phyloP scores from a whole-genome alignment of 2,797 vertebrate species.

The Netta rufina region DNA sequence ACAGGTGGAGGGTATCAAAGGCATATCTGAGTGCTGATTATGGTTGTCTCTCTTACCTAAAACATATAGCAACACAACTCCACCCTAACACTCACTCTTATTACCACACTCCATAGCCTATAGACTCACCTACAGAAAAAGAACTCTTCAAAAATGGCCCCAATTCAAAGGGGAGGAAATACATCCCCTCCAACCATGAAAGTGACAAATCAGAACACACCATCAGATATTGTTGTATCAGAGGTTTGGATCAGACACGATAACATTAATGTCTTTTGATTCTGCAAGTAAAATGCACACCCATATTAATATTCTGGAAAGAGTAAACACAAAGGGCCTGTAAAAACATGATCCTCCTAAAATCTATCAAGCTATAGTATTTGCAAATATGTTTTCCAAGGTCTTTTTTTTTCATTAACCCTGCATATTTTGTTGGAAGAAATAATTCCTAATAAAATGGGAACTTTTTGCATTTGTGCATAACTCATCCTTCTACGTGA shows the following conservation, averaged over 20 bases:
- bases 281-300: neutral
- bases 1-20: neutral
- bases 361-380: neutral
- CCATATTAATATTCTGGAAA: neutral
- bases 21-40: neutral
- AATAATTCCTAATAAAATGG: conserved; percentile 12
- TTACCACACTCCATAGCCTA: neutral
- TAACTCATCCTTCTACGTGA: neutral
- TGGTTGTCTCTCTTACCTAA: neutral
- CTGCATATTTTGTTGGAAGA: neutral
- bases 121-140: neutral
- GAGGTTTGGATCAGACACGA: neutral
- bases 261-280: neutral
- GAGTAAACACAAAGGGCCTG: neutral
- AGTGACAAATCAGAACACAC: neutral
- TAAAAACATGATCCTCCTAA: neutral
- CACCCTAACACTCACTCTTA: neutral
- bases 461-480: neutral
- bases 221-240: accelerated
- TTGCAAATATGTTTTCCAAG: neutral
- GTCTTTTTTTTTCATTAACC: neutral
- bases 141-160: neutral
- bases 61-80: neutral
- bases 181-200: neutral
- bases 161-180: neutral